Conservation (phyloP, 2,888 invertebrate genomes). For the Drosophila anomalata region DNA sequence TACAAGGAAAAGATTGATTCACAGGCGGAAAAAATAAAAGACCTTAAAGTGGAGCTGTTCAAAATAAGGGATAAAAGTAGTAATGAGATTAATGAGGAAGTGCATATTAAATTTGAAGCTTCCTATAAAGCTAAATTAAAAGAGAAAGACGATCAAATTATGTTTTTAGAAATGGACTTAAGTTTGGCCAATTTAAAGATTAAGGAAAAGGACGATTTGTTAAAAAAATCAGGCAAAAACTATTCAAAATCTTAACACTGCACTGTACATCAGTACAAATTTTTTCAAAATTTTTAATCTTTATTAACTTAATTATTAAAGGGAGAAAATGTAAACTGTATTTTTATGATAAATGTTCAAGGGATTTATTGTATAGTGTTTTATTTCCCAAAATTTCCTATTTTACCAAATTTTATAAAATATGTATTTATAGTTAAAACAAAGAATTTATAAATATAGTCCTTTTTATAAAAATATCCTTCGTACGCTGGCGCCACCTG, state of each 20-base stretch:
- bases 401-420: background rate
- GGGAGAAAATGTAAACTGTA: background rate
- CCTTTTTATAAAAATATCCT: background rate
- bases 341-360: background rate
- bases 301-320: no score
- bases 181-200: background rate
- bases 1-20: constrained; percentile 4
- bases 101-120: background rate
- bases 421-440: background rate
- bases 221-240: background rate
- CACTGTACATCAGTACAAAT: no score
- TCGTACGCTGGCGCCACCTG: background rate
- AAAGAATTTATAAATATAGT: background rate
- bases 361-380: no score
- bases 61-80: background rate
- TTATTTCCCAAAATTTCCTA: background rate
- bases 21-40: background rate
- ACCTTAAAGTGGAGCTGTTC: background rate
- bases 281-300: no score
- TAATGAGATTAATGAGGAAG: background rate
- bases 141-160: constrained; percentile 6
- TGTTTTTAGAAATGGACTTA: constrained; percentile 1
- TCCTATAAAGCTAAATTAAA: background rate
- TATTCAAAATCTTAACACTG: background rate
- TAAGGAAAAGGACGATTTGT: constrained; percentile 7